Base-by-base conservation (phyloP, 92 coral and sea anemone species). In the Epizoanthus ramosus region DNA sequence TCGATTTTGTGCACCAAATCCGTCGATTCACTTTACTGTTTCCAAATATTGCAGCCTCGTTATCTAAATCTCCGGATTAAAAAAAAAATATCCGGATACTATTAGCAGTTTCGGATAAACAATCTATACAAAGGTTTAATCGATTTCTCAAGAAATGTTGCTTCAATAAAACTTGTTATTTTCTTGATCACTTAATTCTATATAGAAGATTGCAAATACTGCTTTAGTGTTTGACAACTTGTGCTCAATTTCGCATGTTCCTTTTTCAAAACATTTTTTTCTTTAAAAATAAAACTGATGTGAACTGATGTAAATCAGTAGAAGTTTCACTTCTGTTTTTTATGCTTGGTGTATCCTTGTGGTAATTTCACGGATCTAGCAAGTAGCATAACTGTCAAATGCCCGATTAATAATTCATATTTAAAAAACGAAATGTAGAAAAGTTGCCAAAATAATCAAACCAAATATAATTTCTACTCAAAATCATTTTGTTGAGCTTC, bases 71-170 rank as follows among this genome's bases (percentile, higher is more conserved):
- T 61, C 82, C 82, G 82, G n/a, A n/a, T n/a, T n/a, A n/a, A n/a
- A n/a, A n/a, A n/a, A n/a, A n/a, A 61, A 77, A 77, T 23, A 7
- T 61, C 82, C 82, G 82, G 71, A 77, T 22, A 25, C 69, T 33
- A 77, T 77, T 77, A 77, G 70, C 70, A 41, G 43, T 77, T 43
- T 21, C 70, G 37, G 82, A 77, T 21, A 77, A 77, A 61, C 68
- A 77, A 60, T 77, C 66, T 19, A 54, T 23, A 60, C 65, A 19
- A 5, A 43, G 59, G 41, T 3, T 77, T 77, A 61, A 77, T 77
- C 63, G 35, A 77, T 60, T 77, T 77, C 50, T 15, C 39, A 61
- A 60, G 25, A 77, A 60, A 37, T 9, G 21, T 35, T 61, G 58
- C 22, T 43, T n/a, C 41, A 63, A 43, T 61, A 50, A 10, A 50